Evolutionary conservation across 2,888 invertebrate genomes (phyloP), one percentile per base, ranked within the genome.

Genomic region (Drosophila phalerata): DNA sequence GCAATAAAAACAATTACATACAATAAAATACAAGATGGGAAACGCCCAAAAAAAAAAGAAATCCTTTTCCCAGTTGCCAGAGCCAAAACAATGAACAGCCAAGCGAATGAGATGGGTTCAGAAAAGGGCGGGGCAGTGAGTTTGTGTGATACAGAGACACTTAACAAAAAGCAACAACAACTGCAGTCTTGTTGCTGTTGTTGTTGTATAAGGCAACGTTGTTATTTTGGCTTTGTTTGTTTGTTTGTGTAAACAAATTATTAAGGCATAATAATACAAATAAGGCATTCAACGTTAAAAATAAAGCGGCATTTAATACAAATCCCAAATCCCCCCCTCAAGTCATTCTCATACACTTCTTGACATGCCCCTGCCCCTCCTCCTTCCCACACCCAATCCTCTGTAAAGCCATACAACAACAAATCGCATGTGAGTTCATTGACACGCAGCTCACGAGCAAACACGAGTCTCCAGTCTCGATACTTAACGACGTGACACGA

Each of bases 361-460:
- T n/a, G 3, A 34, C 42, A 38, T 40, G 40, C 49, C n/a, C 15
- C 17, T 47, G 13, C 30, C 42, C 22, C 11, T 11, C 5, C 45
- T 34, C 55, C n/a, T 9, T 22, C 11, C 30, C 30, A 8, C 9
- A 8, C 30, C 28, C 28, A 28, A 28, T 30, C 2, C 30, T 30
- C 30, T 62, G 76, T 56, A 67, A 84, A 84, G 86, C 88, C 84
- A 80, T 85, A 80, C 74, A 80, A 79, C 64, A 77, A 79, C 76
- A 83, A 88, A 88, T 88, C 70, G 88, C 86, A 80, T 78, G 85
- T 65, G 73, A 72, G 85, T 85, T 85, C 85, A 85, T 87, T 85
- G 89, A 85, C 85, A 89, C 85, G 81, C 79, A 70, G 53, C 68
- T 70, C 85, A 78, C 74, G 74, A 61, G 43, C 62, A 62, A 69